Percentiles rank a stretch among this genome's conserved stretches.
These are phyloP conservation scores for Phallusia fumigata DNA, from an alignment of 23 tunicate genomes.

Conservation along the genomic window DNA sequence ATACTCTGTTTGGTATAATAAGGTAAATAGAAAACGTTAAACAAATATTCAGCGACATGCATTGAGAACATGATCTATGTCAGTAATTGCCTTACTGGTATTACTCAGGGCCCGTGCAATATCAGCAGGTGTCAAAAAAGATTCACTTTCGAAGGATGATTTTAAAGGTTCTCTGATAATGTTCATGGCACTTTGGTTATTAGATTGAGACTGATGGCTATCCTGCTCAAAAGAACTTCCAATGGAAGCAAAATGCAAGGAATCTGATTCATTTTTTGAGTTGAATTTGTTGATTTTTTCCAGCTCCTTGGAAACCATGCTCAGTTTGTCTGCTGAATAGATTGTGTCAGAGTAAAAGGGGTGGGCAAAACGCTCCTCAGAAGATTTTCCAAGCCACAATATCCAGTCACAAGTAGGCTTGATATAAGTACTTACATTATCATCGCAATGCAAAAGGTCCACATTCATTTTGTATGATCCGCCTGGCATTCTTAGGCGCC, in stretches of 20 bases:
- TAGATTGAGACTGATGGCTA: neutral
- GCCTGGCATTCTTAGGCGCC: slow-evolving; percentile 42
- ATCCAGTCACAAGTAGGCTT: slow-evolving; percentile 68
- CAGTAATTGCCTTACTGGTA: neutral
- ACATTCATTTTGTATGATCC: slow-evolving; percentile 29
- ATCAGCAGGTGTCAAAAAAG: neutral
- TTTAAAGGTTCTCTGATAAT: neutral
- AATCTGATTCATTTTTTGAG: neutral
- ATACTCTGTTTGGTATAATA: too few species aligned
- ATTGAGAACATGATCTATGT: neutral
- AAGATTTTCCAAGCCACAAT: slow-evolving; percentile 45
- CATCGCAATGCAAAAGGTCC: slow-evolving; percentile 9
- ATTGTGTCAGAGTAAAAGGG: slow-evolving; percentile 63
- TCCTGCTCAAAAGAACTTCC: neutral
- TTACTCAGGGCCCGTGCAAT: slow-evolving; percentile 8
- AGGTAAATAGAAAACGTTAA: too few species aligned
- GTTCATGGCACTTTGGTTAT: neutral
- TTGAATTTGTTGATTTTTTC: slow-evolving; percentile 60
- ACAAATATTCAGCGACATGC: neutral
- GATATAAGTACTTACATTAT: slow-evolving; percentile 21
- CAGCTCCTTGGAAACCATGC: slow-evolving; percentile 46
- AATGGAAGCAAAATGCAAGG: neutral
- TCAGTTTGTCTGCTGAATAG: slow-evolving; percentile 33
- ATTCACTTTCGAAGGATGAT: neutral
- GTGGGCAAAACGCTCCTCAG: neutral